Conservation (phyloP, 2,797 vertebrate genomes). For the Brotula barbata region DNA sequence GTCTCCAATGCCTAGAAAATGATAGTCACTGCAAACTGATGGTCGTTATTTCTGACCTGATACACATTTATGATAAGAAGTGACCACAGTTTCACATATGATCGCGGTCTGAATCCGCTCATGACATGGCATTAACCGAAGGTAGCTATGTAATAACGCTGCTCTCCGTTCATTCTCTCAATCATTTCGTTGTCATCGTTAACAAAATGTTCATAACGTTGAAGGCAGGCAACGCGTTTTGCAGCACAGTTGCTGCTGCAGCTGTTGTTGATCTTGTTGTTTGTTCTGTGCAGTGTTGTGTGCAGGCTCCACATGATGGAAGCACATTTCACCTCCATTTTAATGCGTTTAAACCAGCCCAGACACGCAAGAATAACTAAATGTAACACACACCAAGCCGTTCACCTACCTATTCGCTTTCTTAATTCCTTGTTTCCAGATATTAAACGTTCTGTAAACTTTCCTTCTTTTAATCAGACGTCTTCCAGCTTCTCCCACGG, state of each 20-base stretch:
- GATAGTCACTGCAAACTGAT: background rate
- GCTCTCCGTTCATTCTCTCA: background rate
- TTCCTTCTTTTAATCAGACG: conserved; percentile 44
- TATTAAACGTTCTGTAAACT: conserved; percentile 45
- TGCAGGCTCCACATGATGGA: conserved; percentile 59
- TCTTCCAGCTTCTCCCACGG: conserved; percentile 54
- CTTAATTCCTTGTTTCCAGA: conserved; percentile 52
- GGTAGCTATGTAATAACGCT: conserved; percentile 33
- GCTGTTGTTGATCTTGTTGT: conserved; percentile 44
- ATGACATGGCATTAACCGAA: conserved; percentile 39
- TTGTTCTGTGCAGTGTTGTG: conserved; percentile 55
- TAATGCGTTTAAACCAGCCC: conserved; percentile 33
- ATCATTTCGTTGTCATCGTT: conserved; percentile 14
- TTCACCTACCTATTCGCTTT: conserved; percentile 61
- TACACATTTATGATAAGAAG: background rate
- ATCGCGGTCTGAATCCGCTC: background rate
- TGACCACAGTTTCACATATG: background rate
- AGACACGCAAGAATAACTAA: background rate
- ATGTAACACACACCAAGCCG: fast-evolving
- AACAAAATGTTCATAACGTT: background rate
- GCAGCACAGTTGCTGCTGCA: background rate
- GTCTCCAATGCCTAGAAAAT: too few relatives aligned
- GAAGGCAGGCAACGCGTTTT: background rate
- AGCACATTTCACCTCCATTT: conserved; percentile 64
- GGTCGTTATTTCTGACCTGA: background rate